Evolutionary conservation across 2,888 invertebrate genomes (phyloP).

Genomic region (Cheilosia impressa): DNA sequence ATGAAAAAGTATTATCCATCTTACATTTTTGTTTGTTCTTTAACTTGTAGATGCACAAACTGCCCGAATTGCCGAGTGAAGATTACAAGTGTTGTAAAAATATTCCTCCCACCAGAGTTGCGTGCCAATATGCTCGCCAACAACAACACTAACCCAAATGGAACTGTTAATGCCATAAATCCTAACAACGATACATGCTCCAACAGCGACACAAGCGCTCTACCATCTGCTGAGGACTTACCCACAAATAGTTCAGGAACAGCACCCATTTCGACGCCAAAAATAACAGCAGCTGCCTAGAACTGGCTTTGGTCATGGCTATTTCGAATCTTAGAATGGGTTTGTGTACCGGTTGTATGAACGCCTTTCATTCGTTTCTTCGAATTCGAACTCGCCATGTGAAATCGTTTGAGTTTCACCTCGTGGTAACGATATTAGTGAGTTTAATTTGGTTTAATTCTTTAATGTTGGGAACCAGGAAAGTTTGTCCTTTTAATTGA

Average conservation of each 20-base stretch:
- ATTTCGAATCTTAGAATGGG: conserved; percentile 82
- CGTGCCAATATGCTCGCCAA: conserved; percentile 76
- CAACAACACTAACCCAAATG: conserved; percentile 26
- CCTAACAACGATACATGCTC: conserved; percentile 42
- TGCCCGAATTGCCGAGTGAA: conserved; percentile 83
- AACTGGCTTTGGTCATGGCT: conserved; percentile 82
- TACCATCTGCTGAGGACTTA: conserved; percentile 48
- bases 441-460: conserved; percentile 5
- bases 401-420: conserved; percentile 25
- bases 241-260: conserved; percentile 61
- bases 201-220: conserved; percentile 35
- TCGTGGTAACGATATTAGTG: not conserved
- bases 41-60: conserved; percentile 80
- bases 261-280: conserved; percentile 76
- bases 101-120: conserved; percentile 83
- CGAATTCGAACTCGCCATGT: conserved; percentile 65
- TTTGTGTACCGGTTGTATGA: conserved; percentile 81
- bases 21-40: not conserved
- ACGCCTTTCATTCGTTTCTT: conserved; percentile 56
- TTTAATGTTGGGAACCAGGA: conserved; percentile 4
- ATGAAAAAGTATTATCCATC: not conserved
- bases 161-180: conserved; percentile 60
- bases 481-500: conserved; percentile 5
- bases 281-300: conserved; percentile 80
- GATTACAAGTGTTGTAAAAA: conserved; percentile 81